phyloP scores from a whole-genome alignment of 2,797 vertebrate genomes.

The Poeciliopsis infans region DNA sequence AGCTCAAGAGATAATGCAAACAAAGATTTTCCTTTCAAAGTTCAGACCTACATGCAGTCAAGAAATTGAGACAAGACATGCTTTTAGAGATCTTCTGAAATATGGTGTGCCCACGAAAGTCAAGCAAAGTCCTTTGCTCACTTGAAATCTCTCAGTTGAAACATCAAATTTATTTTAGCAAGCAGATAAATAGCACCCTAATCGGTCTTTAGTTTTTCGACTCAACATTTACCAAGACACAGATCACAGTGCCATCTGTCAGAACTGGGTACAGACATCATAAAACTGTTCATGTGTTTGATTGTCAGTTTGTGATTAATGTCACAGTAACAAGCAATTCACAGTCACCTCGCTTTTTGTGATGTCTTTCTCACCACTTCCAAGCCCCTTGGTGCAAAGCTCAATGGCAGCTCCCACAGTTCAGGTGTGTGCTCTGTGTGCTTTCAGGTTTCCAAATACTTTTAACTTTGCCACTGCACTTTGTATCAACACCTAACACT shows the following conservation, averaged over 20 bases:
- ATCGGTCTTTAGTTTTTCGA: neutral
- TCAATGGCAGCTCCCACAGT: neutral
- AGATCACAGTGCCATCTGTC: conserved; percentile 1
- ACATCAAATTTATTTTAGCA: neutral
- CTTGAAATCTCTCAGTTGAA: neutral
- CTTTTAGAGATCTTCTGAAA: neutral
- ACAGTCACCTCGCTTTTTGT: neutral
- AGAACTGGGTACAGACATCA: conserved; percentile 2
- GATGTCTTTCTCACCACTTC: neutral
- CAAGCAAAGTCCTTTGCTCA: neutral
- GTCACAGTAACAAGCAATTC: neutral
- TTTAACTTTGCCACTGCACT: neutral
- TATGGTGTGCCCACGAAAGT: neutral
- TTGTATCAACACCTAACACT: neutral
- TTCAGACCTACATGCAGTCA: neutral
- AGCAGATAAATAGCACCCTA: neutral
- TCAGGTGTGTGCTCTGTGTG: neutral
- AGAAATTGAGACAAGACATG: neutral
- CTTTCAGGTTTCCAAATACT: neutral
- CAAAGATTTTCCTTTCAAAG: neutral
- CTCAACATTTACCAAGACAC: neutral
- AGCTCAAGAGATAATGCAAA: neutral
- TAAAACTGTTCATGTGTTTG: neutral
- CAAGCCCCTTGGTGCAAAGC: neutral
- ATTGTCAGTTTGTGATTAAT: neutral